These are phyloP conservation scores for Oscheius onirici DNA, from an alignment of 2,888 invertebrate genomes.

Conservation along the genomic window DNA sequence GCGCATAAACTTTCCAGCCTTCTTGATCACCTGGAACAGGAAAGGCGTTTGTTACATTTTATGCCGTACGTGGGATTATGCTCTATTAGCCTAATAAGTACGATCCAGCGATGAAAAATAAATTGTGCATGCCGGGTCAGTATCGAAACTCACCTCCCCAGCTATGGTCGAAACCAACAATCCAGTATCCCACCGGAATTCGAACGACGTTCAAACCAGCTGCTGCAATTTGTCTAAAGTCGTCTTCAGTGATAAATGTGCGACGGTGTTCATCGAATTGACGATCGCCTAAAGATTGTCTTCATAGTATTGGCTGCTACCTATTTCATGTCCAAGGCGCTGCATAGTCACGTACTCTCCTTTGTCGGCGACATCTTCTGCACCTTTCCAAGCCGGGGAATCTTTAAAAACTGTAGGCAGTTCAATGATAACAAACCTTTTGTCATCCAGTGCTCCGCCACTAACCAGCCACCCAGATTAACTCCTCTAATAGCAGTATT, in stretches of 20 bases:
- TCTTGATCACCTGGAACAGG: not conserved
- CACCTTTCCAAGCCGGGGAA: slow-evolving; percentile 3
- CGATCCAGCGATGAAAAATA: too few species aligned
- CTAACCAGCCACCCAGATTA: not conserved
- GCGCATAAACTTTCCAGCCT: slow-evolving; percentile 1
- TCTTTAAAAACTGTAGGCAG: not conserved
- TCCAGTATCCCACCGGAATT: slow-evolving; percentile 20
- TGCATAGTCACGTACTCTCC: slow-evolving; percentile 20
- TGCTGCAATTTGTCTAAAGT: slow-evolving; percentile 1
- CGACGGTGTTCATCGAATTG: not conserved
- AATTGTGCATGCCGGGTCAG: too few species aligned
- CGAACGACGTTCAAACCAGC: not conserved
- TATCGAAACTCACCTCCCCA: not conserved
- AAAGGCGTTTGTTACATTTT: too few species aligned
- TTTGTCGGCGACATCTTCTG: not conserved
- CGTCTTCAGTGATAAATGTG: not conserved
- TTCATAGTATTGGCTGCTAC: not conserved
- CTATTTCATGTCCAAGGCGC: slow-evolving; percentile 7
- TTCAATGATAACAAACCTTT: not conserved
- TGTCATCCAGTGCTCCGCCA: slow-evolving; percentile 18
- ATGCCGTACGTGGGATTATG: too few species aligned
- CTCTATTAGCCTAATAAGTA: too few species aligned
- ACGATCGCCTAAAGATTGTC: not conserved
- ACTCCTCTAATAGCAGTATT: too few species aligned
- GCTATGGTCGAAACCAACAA: slow-evolving; percentile 19